phyloP scores from a whole-genome alignment of 2,888 invertebrate genomes.

The Notodonta dromedarius region DNA sequence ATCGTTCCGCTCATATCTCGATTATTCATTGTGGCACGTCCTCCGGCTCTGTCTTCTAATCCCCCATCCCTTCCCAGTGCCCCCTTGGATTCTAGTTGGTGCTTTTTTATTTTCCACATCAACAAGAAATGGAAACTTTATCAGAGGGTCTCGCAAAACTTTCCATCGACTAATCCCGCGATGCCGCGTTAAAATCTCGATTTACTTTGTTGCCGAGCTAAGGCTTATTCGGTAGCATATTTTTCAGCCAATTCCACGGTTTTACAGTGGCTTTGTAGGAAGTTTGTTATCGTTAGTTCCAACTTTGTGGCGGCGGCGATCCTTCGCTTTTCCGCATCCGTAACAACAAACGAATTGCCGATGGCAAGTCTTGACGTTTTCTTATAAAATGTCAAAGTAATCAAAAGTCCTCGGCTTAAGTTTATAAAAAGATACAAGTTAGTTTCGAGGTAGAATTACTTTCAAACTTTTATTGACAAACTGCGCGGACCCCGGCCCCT shows the following conservation, averaged over 20 bases:
- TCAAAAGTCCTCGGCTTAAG: conserved; percentile 52
- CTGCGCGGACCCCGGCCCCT: conserved; percentile 50
- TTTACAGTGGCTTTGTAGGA: conserved; percentile 66
- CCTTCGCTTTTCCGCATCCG: conserved; percentile 25
- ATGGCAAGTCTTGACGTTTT: conserved; percentile 29
- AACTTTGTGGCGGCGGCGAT: conserved; percentile 44
- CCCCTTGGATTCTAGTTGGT: conserved; percentile 52
- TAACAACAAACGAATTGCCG: conserved; percentile 35
- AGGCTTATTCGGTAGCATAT: conserved; percentile 73
- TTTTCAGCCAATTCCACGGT: conserved; percentile 71
- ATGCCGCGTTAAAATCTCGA: conserved; percentile 76
- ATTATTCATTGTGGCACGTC: conserved; percentile 62
- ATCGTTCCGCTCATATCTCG: conserved; percentile 50
- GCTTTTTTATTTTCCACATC: conserved; percentile 61
- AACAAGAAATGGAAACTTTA: conserved; percentile 78
- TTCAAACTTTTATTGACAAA: conserved; percentile 75
- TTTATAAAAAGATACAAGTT: conserved; percentile 65
- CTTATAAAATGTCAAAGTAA: conserved; percentile 45
- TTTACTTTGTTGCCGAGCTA: conserved; percentile 74
- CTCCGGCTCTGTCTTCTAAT: conserved; percentile 49
- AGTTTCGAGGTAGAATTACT: conserved; percentile 71
- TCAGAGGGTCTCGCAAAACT: conserved; percentile 58
- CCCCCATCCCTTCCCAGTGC: conserved; percentile 50
- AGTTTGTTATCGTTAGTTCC: conserved; percentile 72
- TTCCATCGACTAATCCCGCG: conserved; percentile 76